Evolutionary conservation across 1,140 invertebrate genomes (phyloP).

Genomic region (Drosophila trapezifrons): DNA sequence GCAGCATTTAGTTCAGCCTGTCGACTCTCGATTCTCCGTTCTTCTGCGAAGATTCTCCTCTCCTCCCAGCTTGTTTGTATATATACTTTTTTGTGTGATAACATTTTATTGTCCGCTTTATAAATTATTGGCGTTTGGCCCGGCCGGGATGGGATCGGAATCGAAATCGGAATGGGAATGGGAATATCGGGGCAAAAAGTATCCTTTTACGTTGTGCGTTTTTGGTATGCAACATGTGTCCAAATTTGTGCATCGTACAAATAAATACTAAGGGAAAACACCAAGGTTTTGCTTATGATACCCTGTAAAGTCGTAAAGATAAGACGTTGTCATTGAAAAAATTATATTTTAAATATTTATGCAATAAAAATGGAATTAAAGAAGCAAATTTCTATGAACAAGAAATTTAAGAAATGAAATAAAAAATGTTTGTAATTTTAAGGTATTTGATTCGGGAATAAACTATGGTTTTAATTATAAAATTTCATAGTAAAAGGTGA

Average conservation of each 20-base stretch:
- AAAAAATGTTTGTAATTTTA: too few relatives aligned
- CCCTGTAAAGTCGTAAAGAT: slow-evolving; percentile 7
- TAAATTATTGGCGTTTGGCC: slow-evolving; percentile 79
- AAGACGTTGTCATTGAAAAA: too few relatives aligned
- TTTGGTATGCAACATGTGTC: slow-evolving; percentile 78
- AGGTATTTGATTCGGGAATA: too few relatives aligned
- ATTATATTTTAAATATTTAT: neutral
- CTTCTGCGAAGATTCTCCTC: slow-evolving; percentile 15
- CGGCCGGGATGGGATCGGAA: slow-evolving; percentile 7
- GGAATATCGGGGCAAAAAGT: slow-evolving; percentile 61
- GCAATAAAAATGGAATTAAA: too few relatives aligned
- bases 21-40: slow-evolving; percentile 48
- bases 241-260: slow-evolving; percentile 73
- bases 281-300: slow-evolving; percentile 18
- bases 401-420: too few relatives aligned
- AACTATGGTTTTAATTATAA: too few relatives aligned
- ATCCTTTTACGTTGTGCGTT: slow-evolving; percentile 74
- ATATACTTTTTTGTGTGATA: slow-evolving; percentile 65
- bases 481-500: too few relatives aligned
- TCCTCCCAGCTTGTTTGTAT: slow-evolving; percentile 21
- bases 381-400: too few relatives aligned
- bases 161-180: slow-evolving; percentile 17
- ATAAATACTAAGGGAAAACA: slow-evolving; percentile 64
- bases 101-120: slow-evolving; percentile 83
- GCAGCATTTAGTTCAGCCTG: slow-evolving; percentile 83